Percentiles rank a stretch among this genome's conserved stretches.
phyloP scores from a whole-genome alignment of 2,797 vertebrate genomes.

The Prunella strophiata region DNA sequence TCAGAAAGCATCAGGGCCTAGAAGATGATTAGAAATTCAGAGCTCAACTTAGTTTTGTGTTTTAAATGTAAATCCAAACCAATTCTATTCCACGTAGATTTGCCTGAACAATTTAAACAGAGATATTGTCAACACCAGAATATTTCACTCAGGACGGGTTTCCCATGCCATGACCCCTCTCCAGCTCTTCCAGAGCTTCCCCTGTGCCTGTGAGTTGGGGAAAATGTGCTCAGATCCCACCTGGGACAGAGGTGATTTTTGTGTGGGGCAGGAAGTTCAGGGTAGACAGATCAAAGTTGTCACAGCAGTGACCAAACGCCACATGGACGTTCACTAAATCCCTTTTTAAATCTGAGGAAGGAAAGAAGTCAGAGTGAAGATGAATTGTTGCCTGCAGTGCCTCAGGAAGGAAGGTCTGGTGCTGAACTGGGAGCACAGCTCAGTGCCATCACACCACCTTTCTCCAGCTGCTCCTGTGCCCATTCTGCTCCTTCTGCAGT shows the following conservation, averaged over 20 bases:
- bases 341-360: neutral
- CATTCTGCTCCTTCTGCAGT: neutral
- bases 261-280: neutral
- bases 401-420: neutral
- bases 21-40: neutral
- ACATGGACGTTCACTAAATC: accelerated
- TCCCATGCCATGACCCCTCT: neutral
- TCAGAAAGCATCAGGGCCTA: neutral
- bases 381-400: accelerated
- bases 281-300: neutral
- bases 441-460: accelerated
- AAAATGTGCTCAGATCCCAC: accelerated
- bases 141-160: neutral
- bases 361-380: neutral
- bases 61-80: constrained; percentile 8
- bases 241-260: neutral
- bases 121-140: neutral
- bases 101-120: neutral
- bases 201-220: neutral
- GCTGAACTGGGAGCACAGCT: neutral
- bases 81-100: neutral
- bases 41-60: neutral
- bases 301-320: neutral
- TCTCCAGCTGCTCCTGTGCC: neutral
- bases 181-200: neutral